These are phyloP conservation scores for Xiphophorus hellerii DNA, from an alignment of 2,113 vertebrate species.

Conservation along the genomic window DNA sequence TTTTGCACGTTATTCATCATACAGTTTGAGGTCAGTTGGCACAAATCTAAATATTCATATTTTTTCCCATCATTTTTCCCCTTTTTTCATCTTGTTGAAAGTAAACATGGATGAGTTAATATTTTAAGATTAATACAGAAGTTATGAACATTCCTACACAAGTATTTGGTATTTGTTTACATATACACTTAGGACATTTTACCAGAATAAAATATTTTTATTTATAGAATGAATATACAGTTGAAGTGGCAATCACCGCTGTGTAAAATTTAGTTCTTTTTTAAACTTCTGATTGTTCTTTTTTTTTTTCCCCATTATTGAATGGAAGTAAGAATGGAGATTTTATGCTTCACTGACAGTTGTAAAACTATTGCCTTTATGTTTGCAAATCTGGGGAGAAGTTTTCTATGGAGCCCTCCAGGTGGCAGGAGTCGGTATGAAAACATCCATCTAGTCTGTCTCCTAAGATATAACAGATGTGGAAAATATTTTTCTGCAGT, in stretches of 20 bases:
- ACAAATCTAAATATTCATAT: background rate
- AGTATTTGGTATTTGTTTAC: slow-evolving; percentile 60
- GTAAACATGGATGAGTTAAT: background rate
- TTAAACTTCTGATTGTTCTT: slow-evolving; percentile 14
- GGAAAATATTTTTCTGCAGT: background rate
- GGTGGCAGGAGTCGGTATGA: background rate
- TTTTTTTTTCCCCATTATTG: slow-evolving; percentile 2
- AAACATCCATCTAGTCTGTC: background rate
- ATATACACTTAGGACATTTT: slow-evolving; percentile 16
- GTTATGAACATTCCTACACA: slow-evolving; percentile 38
- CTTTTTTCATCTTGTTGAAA: background rate
- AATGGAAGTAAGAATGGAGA: slow-evolving; percentile 9
- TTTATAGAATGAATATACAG: slow-evolving; percentile 10
- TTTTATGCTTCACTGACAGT: slow-evolving; percentile 4
- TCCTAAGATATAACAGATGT: too few species aligned
- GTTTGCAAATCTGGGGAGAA: background rate
- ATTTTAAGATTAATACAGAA: background rate
- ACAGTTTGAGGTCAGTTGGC: background rate
- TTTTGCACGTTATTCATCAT: background rate
- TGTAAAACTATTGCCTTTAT: background rate
- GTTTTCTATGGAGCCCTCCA: background rate
- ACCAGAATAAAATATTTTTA: slow-evolving; percentile 14
- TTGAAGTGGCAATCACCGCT: slow-evolving; percentile 19
- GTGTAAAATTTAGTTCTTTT: slow-evolving; percentile 14
- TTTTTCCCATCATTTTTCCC: background rate